These are phyloP conservation scores for Morone chrysops DNA, from an alignment of 2,113 vertebrate genomes.

Conservation along the genomic window DNA sequence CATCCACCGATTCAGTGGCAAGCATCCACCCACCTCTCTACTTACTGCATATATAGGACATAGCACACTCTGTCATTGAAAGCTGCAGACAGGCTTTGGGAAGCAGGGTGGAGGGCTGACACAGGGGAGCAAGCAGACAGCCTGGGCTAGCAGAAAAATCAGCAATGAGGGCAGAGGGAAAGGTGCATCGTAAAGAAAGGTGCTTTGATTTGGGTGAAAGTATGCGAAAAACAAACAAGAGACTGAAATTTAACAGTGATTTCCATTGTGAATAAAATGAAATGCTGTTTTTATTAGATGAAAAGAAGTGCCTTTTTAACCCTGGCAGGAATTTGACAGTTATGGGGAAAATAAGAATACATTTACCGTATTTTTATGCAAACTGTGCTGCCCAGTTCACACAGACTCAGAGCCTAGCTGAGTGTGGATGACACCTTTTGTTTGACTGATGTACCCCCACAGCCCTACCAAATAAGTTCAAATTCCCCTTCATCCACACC, in stretches of 20 bases:
- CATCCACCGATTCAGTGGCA: slow-evolving; percentile 67
- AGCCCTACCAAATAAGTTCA: not conserved
- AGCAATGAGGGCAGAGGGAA: slow-evolving; percentile 57
- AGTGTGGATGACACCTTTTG: not conserved
- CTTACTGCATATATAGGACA: slow-evolving; percentile 76
- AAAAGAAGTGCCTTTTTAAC: slow-evolving; percentile 8
- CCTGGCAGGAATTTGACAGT: not conserved
- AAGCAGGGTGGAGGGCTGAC: slow-evolving; percentile 56
- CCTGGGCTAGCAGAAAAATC: slow-evolving; percentile 1
- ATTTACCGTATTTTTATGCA: slow-evolving; percentile 19
- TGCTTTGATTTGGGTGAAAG: not conserved
- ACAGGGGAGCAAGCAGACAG: slow-evolving; percentile 47
- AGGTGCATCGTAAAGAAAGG: slow-evolving; percentile 30
- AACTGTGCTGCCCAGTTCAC: not conserved
- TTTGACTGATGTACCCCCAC: not conserved
- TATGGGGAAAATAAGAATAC: not conserved
- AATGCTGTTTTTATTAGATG: not conserved
- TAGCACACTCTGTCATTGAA: slow-evolving; percentile 63
- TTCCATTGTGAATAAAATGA: not conserved
- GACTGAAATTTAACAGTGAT: not conserved
- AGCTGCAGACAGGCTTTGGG: slow-evolving; percentile 62
- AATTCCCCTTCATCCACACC: not conserved
- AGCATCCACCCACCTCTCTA: slow-evolving; percentile 78
- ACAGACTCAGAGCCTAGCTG: not conserved
- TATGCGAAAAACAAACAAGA: slow-evolving; percentile 12